Evolutionary conservation across 2,113 vertebrate genomes (phyloP).

Genomic region (Mobula birostris): DNA sequence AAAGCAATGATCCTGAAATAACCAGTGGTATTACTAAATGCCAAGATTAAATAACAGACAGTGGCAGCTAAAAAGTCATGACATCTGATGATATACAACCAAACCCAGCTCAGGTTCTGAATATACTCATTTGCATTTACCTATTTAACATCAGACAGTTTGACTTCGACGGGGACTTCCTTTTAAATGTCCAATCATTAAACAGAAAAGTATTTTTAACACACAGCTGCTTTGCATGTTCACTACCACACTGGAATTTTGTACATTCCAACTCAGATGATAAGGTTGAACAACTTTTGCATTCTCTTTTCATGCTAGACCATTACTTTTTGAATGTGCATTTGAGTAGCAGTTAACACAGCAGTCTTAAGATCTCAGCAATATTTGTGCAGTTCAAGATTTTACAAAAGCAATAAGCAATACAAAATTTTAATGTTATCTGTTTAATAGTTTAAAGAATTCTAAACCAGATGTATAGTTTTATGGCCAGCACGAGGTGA

Average conservation of each 20-base stretch:
- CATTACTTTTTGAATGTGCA: neutral
- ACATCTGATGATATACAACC: neutral
- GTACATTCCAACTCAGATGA: neutral
- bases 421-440: neutral
- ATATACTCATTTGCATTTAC: neutral
- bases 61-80: neutral
- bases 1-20: neutral
- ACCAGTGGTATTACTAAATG: neutral
- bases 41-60: neutral
- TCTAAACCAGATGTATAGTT: neutral
- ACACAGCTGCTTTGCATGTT: neutral
- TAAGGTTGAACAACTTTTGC: neutral
- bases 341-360: neutral
- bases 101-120: neutral
- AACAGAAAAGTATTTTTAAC: slow-evolving; percentile 12
- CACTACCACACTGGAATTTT: neutral
- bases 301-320: neutral
- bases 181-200: neutral
- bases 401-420: neutral
- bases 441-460: neutral
- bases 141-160: slow-evolving; percentile 10
- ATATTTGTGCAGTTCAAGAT: neutral
- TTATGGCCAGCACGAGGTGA: neutral
- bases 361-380: neutral
- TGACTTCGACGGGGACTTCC: neutral